Percentiles rank a stretch among this genome's conserved stretches.
Evolutionary conservation across 2,888 invertebrate species (phyloP).

Genomic region (Oscheius sp.): DNA sequence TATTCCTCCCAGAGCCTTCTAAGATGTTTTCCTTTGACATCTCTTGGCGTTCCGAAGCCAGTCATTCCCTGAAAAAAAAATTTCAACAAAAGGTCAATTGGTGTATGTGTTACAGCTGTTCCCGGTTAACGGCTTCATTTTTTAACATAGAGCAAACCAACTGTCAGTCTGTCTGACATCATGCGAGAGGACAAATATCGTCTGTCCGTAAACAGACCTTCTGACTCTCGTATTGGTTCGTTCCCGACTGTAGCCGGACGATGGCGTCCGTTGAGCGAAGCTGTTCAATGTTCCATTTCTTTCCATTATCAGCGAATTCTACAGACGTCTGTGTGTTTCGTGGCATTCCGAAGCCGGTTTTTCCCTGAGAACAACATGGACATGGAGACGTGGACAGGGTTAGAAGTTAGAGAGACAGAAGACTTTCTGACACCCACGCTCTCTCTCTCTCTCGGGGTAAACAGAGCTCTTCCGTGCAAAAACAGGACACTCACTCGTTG

Average conservation of each 20-base stretch:
- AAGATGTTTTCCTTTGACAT: slow-evolving; percentile 70
- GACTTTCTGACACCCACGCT: neutral
- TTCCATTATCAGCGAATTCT: slow-evolving; percentile 58
- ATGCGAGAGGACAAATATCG: too few relatives aligned
- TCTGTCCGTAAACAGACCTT: slow-evolving; percentile 56
- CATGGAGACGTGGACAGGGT: too few relatives aligned
- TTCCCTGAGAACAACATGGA: too few relatives aligned
- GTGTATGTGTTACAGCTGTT: neutral
- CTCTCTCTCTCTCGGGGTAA: neutral
- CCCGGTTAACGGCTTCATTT: neutral
- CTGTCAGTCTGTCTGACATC: slow-evolving; percentile 4
- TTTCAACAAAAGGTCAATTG: neutral
- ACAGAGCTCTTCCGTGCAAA: neutral
- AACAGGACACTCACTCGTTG: slow-evolving; percentile 54
- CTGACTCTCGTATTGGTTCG: slow-evolving; percentile 68
- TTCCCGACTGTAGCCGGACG: slow-evolving; percentile 69
- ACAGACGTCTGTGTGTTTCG: slow-evolving; percentile 66
- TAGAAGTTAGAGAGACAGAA: slow-evolving; percentile 6
- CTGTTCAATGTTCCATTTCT: slow-evolving; percentile 51
- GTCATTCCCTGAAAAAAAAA: slow-evolving; percentile 64
- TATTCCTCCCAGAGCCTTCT: slow-evolving; percentile 71
- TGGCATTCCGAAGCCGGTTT: slow-evolving; percentile 68
- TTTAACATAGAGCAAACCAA: slow-evolving; percentile 2
- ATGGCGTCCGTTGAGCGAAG: slow-evolving; percentile 58
- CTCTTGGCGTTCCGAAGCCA: slow-evolving; percentile 69